These are phyloP conservation scores for Mus musculus DNA, from an alignment of 2,113 vertebrate genomes.

Conservation along the genomic window DNA sequence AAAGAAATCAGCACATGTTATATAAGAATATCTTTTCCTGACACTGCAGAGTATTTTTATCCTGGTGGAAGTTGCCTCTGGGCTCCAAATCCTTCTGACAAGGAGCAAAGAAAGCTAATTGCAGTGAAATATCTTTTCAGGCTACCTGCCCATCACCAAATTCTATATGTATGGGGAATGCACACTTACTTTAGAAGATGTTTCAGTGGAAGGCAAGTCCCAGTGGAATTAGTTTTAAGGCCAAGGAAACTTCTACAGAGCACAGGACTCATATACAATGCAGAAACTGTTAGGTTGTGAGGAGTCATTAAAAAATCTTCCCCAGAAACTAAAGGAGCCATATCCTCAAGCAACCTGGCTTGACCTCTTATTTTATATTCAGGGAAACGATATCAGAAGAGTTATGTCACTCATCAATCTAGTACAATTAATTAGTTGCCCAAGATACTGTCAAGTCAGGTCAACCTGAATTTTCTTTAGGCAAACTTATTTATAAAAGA, in stretches of 20 bases:
- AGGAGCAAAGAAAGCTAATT: slow-evolving; percentile 79
- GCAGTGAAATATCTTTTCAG: slow-evolving; percentile 79
- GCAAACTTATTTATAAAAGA: slow-evolving; percentile 43
- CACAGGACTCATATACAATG: slow-evolving; percentile 46
- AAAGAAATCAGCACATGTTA: slow-evolving; percentile 64
- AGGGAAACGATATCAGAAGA: not conserved
- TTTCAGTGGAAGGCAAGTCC: slow-evolving; percentile 52
- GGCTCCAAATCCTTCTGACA: slow-evolving; percentile 79
- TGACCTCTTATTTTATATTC: slow-evolving; percentile 57
- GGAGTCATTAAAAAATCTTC: slow-evolving; percentile 50
- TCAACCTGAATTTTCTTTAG: slow-evolving; percentile 29
- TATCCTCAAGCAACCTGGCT: not conserved
- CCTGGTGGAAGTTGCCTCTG: slow-evolving; percentile 75
- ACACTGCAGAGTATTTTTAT: slow-evolving; percentile 81
- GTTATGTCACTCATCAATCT: not conserved
- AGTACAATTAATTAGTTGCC: not conserved
- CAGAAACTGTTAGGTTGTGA: slow-evolving; percentile 51
- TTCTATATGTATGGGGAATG: slow-evolving; percentile 68
- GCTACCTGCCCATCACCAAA: slow-evolving; percentile 73
- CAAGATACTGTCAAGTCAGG: not conserved
- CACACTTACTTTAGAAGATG: slow-evolving; percentile 63
- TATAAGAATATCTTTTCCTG: slow-evolving; percentile 78
- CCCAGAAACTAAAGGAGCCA: not conserved
- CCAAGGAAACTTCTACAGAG: slow-evolving; percentile 56
- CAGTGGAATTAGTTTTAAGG: slow-evolving; percentile 68